These are phyloP conservation scores for Drosophila emarginata DNA, from an alignment of 2,888 invertebrate genomes.

Conservation along the genomic window DNA sequence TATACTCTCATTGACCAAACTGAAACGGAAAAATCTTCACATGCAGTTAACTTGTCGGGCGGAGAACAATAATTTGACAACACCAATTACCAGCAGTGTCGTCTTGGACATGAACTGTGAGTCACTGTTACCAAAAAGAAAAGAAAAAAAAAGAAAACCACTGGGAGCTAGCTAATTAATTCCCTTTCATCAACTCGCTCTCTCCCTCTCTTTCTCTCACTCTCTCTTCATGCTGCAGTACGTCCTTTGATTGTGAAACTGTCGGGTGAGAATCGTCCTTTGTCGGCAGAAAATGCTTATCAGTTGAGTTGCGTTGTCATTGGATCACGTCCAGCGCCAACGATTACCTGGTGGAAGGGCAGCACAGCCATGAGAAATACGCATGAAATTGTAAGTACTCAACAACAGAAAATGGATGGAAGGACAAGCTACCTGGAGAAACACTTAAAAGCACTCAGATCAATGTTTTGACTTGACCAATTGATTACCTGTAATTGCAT, in stretches of 20 bases:
- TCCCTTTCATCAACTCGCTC: conserved; percentile 10
- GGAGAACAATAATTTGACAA: conserved; percentile 87
- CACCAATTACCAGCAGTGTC: conserved; percentile 87
- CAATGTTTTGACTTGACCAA: background rate
- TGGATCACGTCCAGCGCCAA: conserved; percentile 90
- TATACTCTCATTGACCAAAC: conserved; percentile 85
- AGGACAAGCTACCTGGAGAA: background rate
- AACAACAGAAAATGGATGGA: background rate
- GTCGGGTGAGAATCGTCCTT: conserved; percentile 87
- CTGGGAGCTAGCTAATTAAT: conserved; percentile 55
- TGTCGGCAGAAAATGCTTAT: conserved; percentile 88
- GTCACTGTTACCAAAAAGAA: conserved; percentile 74
- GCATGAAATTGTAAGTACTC: conserved; percentile 86
- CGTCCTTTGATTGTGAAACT: conserved; percentile 88
- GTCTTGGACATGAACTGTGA: conserved; percentile 88
- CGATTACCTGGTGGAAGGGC: conserved; percentile 91
- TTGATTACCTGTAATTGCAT: background rate
- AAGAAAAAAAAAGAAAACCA: background rate
- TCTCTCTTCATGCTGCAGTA: conserved; percentile 83
- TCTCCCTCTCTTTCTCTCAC: conserved; percentile 10
- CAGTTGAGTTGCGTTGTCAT: conserved; percentile 89
- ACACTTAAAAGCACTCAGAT: background rate
- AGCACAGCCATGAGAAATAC: conserved; percentile 87
- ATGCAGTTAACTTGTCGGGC: conserved; percentile 87
- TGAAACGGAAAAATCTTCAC: conserved; percentile 87